A percentile compares a stretch with the other conserved stretches of the same genome.
Evolutionary conservation across 2,797 vertebrate genomes (phyloP).

Genomic region (Poecilia wingei): DNA sequence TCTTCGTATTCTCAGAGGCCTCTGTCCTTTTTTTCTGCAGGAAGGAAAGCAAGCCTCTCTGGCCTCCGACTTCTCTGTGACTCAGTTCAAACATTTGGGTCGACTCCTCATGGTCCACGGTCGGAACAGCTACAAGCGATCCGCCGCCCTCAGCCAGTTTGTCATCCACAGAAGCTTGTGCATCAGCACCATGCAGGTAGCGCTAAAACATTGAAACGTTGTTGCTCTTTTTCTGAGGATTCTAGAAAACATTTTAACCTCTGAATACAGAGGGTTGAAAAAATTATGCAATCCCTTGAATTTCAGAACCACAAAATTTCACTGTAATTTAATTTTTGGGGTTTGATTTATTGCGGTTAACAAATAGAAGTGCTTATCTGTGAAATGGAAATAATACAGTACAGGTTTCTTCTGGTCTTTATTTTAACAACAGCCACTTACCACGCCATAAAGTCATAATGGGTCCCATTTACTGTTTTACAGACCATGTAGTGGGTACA

Average conservation of each 20-base stretch:
- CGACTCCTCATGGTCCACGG: slow-evolving; percentile 98
- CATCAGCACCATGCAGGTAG: slow-evolving; percentile 99
- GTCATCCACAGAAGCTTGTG: slow-evolving; percentile 97
- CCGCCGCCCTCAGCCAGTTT: slow-evolving; percentile 96
- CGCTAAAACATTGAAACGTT: background rate
- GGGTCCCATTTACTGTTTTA: background rate
- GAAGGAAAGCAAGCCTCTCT: slow-evolving; percentile 97
- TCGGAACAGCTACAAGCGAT: slow-evolving; percentile 97
- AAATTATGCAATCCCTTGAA: background rate
- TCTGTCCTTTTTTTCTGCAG: slow-evolving; percentile 74
- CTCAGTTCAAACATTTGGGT: slow-evolving; percentile 96
- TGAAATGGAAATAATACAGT: background rate
- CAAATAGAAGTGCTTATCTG: background rate
- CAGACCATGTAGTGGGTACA: background rate
- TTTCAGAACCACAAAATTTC: background rate
- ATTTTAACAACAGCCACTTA: background rate
- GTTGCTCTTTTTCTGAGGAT: background rate
- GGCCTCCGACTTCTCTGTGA: slow-evolving; percentile 97
- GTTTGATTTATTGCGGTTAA: background rate
- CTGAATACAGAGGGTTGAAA: background rate
- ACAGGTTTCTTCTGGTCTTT: background rate
- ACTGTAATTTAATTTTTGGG: background rate
- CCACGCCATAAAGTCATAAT: background rate
- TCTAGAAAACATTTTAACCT: background rate
- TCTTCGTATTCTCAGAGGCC: slow-evolving; percentile 28